These are phyloP conservation scores for Parazoanthus atlanticus DNA, from an alignment of 92 coral and sea anemone genomes.

Conservation along the genomic window DNA sequence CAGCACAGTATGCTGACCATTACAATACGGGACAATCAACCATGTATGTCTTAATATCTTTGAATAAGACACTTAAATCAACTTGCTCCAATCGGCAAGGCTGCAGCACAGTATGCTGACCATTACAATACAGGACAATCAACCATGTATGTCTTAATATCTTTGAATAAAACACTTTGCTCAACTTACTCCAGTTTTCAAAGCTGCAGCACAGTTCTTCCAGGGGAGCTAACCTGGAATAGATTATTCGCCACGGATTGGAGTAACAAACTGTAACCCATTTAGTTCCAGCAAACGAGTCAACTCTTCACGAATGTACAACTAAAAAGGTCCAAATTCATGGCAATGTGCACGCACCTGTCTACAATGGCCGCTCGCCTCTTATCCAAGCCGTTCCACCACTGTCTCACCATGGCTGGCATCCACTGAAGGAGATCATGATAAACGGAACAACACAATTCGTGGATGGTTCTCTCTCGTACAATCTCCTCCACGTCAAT, in stretches of 20 bases:
- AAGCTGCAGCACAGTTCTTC: neutral
- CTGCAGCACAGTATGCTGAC: neutral
- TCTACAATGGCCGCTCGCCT: slow-evolving; percentile 83
- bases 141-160: too few species aligned
- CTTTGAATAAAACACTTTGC: too few species aligned
- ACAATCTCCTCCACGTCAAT: slow-evolving; percentile 56
- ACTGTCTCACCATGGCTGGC: slow-evolving; percentile 95
- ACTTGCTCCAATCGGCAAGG: neutral
- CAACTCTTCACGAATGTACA: neutral
- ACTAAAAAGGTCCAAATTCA: neutral
- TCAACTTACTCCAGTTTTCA: too few species aligned
- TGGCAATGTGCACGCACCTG: slow-evolving; percentile 56
- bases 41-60: too few species aligned
- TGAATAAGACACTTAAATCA: too few species aligned
- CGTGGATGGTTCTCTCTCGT: slow-evolving; percentile 77
- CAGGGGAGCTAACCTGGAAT: neutral
- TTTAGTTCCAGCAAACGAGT: neutral
- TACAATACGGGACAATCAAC: too few species aligned
- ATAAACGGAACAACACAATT: slow-evolving; percentile 70
- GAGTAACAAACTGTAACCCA: neutral
- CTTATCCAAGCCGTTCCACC: slow-evolving; percentile 97
- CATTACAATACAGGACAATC: neutral
- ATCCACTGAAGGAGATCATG: slow-evolving; percentile 81
- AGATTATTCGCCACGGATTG: neutral
- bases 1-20: neutral